Percentiles rank a stretch among this genome's conserved stretches.
phyloP scores from a whole-genome alignment of 2,113 vertebrate species.

The Bombycilla garrulus region DNA sequence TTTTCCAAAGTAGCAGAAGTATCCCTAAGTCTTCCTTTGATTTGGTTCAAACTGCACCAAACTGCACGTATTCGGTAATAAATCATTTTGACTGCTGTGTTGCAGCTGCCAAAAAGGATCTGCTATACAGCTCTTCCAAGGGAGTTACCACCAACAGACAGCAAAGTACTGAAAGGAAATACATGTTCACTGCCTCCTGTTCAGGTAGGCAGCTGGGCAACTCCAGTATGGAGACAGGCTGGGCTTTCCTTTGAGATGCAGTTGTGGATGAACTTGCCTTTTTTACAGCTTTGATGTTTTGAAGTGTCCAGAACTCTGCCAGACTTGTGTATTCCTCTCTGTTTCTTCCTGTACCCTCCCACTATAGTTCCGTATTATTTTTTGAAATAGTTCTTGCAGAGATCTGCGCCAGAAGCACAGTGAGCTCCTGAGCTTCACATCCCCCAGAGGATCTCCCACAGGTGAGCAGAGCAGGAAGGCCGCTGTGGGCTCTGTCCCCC shows the following conservation, averaged over 20 bases:
- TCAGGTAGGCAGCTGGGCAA: neutral
- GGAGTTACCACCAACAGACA: neutral
- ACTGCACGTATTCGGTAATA: neutral
- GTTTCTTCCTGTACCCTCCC: neutral
- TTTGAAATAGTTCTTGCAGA: neutral
- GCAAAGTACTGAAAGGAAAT: neutral
- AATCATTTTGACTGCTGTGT: neutral
- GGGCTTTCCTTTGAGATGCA: neutral
- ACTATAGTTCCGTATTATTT: neutral
- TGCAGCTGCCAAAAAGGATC: neutral
- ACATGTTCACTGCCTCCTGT: fast-evolving
- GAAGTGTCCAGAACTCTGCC: neutral
- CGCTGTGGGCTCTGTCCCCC: neutral
- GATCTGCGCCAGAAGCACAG: neutral
- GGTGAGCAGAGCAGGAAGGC: neutral
- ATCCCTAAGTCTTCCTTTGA: neutral
- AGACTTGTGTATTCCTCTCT: neutral
- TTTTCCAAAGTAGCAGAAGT: neutral
- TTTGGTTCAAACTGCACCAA: neutral
- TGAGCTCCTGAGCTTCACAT: neutral
- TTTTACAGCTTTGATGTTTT: neutral
- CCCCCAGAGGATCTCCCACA: neutral
- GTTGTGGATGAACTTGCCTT: neutral
- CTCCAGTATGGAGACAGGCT: neutral
- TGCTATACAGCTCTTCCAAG: neutral